phyloP scores from a whole-genome alignment of 2,113 vertebrate species.

The Tonatia bakeri region DNA sequence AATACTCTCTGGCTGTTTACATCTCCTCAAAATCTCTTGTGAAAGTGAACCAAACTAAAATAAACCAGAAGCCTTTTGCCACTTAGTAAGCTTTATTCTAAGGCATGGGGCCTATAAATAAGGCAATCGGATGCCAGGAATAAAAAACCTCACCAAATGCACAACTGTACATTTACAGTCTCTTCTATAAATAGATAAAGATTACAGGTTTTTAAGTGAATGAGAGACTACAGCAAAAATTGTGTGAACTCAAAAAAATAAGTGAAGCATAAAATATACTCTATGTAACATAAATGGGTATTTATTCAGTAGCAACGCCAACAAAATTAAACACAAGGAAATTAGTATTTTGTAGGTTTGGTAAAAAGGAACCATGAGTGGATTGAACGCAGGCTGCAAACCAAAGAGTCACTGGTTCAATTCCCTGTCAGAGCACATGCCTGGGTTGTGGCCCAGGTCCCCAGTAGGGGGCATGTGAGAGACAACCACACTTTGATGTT shows the following conservation, averaged over 20 bases:
- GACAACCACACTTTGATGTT: no score
- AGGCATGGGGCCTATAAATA: conserved; percentile 54
- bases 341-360: neutral
- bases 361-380: neutral
- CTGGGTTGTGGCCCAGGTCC: no score
- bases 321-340: conserved; percentile 36
- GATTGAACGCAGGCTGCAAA: no score
- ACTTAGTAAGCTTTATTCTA: conserved; percentile 61
- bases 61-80: conserved; percentile 63
- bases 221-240: conserved; percentile 42
- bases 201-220: conserved; percentile 53
- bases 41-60: conserved; percentile 60
- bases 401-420: no score
- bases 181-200: conserved; percentile 54
- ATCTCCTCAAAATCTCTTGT: conserved; percentile 39
- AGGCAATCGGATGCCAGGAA: conserved; percentile 16
- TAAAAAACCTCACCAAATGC: neutral
- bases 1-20: neutral
- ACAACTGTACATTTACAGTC: conserved; percentile 40
- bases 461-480: no score
- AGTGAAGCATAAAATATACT: conserved; percentile 29
- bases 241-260: conserved; percentile 42
- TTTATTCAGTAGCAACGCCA: conserved; percentile 43
- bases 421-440: no score
- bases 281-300: conserved; percentile 30